Evolutionary conservation across 2,113 vertebrate genomes (phyloP), one percentile per base, ranked within the genome.

Genomic region (Lamprotornis superbus): DNA sequence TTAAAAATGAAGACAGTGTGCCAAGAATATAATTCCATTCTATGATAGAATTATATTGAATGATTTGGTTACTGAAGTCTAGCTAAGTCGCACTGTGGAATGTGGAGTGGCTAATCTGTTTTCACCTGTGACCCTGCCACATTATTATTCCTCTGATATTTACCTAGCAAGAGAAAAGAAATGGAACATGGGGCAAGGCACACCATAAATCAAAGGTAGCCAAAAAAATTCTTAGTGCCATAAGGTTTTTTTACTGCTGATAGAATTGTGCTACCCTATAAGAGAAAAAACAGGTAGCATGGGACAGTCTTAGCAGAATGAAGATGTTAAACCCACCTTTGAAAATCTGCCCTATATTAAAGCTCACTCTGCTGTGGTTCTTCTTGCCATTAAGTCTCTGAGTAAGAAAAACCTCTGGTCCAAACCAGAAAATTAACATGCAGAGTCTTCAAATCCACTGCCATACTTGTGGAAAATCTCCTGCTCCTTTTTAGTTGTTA

Each of bases 11-110:
- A 71, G 37, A 67, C 31, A 83, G 3, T 86, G 14, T 81, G 27
- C 35, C 27, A 84, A 90, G 33, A 88, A 89, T 50, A 40, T 82
- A 83, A 94, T 93, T 97, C 93, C 22, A 78, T 49, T 85, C 49
- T 4, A 12, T 85, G n/a, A 78, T 11, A 67, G 16, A 81, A 15
- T 85, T 83, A 50, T 23, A 40, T 14, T 30, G 22, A 79, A 3
- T 91, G 52, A 53, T 35, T 75, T 56, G 50, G 31, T 81, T 95
- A 82, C 37, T 46, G 53, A 89, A 87, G 61, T 81, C 33, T 60
- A 47, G 22, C 12, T 50, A 92, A 93, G 77, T 67, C 3, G 3
- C 15, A 49, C 28, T 63, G 70, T 47, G 78, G 87, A 91, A 60
- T 5, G 9, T 12, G 27, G 47, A 87, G 65, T 30, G 37, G 20